Conservation (phyloP, 2,888 invertebrate species). For the Phyllotreta cruciferae region DNA sequence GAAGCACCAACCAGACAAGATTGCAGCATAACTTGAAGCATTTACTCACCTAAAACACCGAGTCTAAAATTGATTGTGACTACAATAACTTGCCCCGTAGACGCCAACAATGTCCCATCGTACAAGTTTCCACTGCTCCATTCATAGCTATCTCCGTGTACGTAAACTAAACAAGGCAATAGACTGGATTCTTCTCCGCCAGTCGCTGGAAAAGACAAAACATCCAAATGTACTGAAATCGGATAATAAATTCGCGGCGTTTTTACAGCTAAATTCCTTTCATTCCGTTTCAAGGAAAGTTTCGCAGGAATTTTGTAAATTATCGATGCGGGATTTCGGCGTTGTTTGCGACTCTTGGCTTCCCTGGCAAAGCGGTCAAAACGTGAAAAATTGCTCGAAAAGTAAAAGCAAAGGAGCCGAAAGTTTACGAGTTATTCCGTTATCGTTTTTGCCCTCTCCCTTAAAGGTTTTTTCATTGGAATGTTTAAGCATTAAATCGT, state of each 20-base stretch:
- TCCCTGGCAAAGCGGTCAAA: too few species aligned
- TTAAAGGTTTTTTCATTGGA: too few species aligned
- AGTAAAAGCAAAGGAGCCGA: too few species aligned
- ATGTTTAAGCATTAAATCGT: too few species aligned
- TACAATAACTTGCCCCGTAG: conserved; percentile 87
- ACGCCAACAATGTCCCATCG: conserved; percentile 94
- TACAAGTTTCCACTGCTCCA: conserved; percentile 98
- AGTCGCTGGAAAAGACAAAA: conserved; percentile 56
- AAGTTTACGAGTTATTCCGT: too few species aligned
- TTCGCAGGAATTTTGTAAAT: too few species aligned
- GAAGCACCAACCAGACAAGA: neutral
- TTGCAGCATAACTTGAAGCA: neutral
- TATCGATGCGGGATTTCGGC: too few species aligned
- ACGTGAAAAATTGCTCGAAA: too few species aligned
- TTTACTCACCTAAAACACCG: conserved; percentile 79
- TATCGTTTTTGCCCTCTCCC: too few species aligned
- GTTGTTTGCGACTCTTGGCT: too few species aligned
- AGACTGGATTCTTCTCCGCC: conserved; percentile 64
- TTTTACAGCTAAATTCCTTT: too few species aligned
- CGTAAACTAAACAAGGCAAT: conserved; percentile 85
- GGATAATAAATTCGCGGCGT: neutral
- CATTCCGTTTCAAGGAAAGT: too few species aligned
- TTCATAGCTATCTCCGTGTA: conserved; percentile 95
- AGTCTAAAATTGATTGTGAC: conserved; percentile 92
- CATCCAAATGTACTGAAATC: conserved; percentile 19